Evolutionary conservation across 1,140 invertebrate genomes (phyloP).

Genomic region (Teleogryllus occipitalis): DNA sequence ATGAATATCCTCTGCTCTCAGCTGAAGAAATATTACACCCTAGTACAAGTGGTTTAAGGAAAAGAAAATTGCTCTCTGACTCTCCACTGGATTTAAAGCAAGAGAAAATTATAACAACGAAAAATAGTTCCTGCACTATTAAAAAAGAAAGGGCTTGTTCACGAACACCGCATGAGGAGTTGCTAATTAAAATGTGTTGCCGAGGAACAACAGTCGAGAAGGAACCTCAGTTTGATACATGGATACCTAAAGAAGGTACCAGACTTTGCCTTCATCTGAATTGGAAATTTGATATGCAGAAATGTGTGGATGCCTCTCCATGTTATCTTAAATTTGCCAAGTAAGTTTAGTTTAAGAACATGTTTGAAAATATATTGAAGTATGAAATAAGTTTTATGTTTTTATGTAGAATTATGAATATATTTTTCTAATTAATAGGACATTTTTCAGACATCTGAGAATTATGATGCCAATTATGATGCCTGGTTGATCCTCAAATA

Average conservation of each 20-base stretch:
- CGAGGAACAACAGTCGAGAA: slow-evolving; percentile 8
- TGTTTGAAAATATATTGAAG: neutral
- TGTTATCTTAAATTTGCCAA: slow-evolving; percentile 40
- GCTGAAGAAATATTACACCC: no score
- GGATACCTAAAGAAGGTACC: neutral
- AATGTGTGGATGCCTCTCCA: slow-evolving; percentile 65
- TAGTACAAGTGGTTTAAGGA: no score
- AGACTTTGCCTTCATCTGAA: slow-evolving; percentile 25
- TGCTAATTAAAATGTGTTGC: neutral
- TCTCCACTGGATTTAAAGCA: neutral
- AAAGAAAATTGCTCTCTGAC: neutral
- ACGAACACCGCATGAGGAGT: neutral
- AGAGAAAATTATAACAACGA: neutral
- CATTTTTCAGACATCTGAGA: no score
- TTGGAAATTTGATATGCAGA: slow-evolving; percentile 53
- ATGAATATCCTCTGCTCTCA: no score
- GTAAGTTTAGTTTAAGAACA: slow-evolving; percentile 34
- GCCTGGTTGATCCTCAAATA: no score
- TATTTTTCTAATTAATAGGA: no score
- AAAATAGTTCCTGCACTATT: neutral
- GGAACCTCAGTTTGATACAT: neutral
- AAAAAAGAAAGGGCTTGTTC: neutral
- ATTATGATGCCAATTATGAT: no score
- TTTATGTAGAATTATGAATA: no score
- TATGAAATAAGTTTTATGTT: no score